Percentiles rank a stretch among this genome's conserved stretches.
These are phyloP conservation scores for Entelurus aequoreus DNA, from an alignment of 2,113 vertebrate species.

Conservation along the genomic window DNA sequence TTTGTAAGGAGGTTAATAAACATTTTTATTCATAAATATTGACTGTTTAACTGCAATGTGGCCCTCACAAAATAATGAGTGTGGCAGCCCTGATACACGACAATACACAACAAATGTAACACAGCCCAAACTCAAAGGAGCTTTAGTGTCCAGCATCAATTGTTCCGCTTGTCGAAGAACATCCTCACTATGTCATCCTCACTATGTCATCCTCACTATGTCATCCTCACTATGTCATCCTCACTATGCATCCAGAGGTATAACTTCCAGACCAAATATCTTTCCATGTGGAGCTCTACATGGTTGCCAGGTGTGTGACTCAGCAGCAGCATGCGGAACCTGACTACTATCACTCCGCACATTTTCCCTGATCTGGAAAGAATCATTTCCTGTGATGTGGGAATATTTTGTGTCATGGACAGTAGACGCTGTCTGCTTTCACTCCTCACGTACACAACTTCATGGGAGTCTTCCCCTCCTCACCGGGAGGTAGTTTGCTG, in stretches of 20 bases:
- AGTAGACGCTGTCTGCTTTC: slow-evolving; percentile 38
- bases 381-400: slow-evolving; percentile 48
- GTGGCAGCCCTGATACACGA: too few species aligned
- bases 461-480: slow-evolving; percentile 32
- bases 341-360: slow-evolving; percentile 41
- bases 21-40: too few species aligned
- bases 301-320: slow-evolving; percentile 18
- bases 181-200: slow-evolving; percentile 29
- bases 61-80: too few species aligned
- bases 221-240: slow-evolving; percentile 19
- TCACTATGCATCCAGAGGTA: slow-evolving; percentile 23
- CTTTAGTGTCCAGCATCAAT: slow-evolving; percentile 4
- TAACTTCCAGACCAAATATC: background rate
- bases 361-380: slow-evolving; percentile 49
- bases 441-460: slow-evolving; percentile 30
- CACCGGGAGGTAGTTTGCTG: slow-evolving; percentile 10
- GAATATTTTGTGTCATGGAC: slow-evolving; percentile 44
- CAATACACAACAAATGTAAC: background rate
- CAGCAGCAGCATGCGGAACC: slow-evolving; percentile 55
- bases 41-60: too few species aligned
- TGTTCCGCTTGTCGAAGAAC: slow-evolving; percentile 11
- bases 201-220: slow-evolving; percentile 20
- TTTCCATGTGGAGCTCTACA: slow-evolving; percentile 9
- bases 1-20: too few species aligned
- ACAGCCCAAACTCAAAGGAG: background rate